These are phyloP conservation scores for Zoanthus solanderi DNA, from an alignment of 92 coral and sea anemone species.

Conservation along the genomic window DNA sequence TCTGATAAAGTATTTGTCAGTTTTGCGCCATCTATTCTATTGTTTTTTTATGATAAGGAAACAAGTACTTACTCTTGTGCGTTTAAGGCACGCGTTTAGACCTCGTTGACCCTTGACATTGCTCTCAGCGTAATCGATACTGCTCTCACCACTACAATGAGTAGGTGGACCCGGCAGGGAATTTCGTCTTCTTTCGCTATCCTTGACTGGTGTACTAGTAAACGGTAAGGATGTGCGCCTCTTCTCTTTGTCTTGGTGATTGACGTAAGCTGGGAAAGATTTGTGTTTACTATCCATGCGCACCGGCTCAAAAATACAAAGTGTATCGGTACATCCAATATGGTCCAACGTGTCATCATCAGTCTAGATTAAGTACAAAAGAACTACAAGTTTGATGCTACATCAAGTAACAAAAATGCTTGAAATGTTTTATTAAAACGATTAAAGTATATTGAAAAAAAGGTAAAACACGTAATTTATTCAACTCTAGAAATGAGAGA, in stretches of 20 bases:
- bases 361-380: neutral
- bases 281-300: constrained; percentile 19
- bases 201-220: constrained; percentile 68
- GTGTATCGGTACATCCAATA: constrained; percentile 11
- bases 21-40: too few species aligned
- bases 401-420: neutral
- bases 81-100: neutral
- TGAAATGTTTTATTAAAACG: too few species aligned
- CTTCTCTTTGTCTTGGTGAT: neutral
- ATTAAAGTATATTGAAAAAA: too few species aligned
- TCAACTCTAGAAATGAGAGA: too few species aligned
- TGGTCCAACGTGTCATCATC: neutral
- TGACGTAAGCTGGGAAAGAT: neutral
- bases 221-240: constrained; percentile 39
- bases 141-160: constrained; percentile 60
- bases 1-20: too few species aligned
- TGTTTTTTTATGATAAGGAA: too few species aligned
- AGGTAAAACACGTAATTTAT: too few species aligned
- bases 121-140: constrained; percentile 47
- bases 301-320: constrained; percentile 31
- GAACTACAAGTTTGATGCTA: neutral
- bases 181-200: constrained; percentile 44
- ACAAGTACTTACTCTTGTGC: neutral
- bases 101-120: constrained; percentile 23
- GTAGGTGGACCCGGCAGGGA: constrained; percentile 64